A percentile compares a stretch with the other conserved stretches of the same genome.
Evolutionary conservation across 2,113 vertebrate species (phyloP).

Genomic region (Caranx melampygus): DNA sequence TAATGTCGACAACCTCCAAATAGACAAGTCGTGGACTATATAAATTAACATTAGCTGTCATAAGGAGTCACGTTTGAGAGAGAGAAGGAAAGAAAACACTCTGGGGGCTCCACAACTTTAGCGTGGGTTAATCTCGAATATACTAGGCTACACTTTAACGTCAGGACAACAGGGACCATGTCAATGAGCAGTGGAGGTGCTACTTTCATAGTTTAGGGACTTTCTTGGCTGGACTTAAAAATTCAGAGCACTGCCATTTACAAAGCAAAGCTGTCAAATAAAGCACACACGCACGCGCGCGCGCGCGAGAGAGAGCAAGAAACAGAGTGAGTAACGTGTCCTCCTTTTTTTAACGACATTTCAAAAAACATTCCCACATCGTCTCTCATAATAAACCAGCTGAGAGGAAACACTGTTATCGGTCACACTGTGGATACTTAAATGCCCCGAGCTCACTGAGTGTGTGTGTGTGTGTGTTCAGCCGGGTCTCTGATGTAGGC

Average conservation of each 20-base stretch:
- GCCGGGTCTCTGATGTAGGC: conserved; percentile 87
- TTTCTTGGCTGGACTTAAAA: neutral
- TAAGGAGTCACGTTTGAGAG: neutral
- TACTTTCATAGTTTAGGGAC: neutral
- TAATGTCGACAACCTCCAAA: neutral
- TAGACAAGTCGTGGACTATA: neutral
- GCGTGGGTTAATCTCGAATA: too few species aligned
- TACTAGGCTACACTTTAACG: too few species aligned
- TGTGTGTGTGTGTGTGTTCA: neutral
- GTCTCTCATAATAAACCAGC: neutral
- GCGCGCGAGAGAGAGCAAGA: neutral
- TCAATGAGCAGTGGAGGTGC: neutral
- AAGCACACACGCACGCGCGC: conserved; percentile 2
- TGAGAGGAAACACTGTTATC: neutral
- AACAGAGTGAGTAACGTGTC: neutral
- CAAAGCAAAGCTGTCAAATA: neutral
- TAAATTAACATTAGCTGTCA: neutral
- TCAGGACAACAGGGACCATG: neutral
- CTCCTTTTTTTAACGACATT: neutral
- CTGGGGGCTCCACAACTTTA: too few species aligned
- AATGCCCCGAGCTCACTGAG: neutral
- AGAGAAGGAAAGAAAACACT: neutral
- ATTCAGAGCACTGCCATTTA: neutral
- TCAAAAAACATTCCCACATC: neutral
- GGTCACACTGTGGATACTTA: conserved; percentile 7